A percentile compares a stretch with the other conserved stretches of the same genome.
phyloP scores from a whole-genome alignment of 2,797 vertebrate species.

The Mareca penelope region DNA sequence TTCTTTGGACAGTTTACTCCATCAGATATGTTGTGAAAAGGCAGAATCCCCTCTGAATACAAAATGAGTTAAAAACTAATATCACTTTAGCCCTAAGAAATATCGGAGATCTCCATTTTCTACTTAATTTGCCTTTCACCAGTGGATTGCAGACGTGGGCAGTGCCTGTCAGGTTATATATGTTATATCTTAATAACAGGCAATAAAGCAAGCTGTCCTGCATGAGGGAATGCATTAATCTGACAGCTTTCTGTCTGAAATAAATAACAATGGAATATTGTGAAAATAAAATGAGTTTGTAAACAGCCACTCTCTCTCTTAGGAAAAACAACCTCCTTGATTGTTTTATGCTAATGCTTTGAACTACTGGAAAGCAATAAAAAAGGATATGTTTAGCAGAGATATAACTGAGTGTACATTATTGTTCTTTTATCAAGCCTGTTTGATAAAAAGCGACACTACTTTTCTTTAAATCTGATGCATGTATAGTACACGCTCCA shows the following conservation, averaged over 20 bases:
- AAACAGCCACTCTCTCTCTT: slow-evolving; percentile 32
- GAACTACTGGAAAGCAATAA: slow-evolving; percentile 29
- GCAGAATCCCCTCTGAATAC: slow-evolving; percentile 16
- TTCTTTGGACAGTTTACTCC: neutral
- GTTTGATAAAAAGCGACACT: neutral
- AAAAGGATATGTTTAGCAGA: neutral
- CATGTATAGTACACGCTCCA: neutral
- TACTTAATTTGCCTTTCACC: slow-evolving; percentile 49
- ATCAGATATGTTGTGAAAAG: neutral
- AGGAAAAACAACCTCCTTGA: slow-evolving; percentile 16
- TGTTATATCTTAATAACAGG: slow-evolving; percentile 59
- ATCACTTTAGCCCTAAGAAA: slow-evolving; percentile 39
- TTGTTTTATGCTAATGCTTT: slow-evolving; percentile 30
- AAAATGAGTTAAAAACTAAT: slow-evolving; percentile 24
- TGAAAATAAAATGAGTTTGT: slow-evolving; percentile 39
- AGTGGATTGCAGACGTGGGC: slow-evolving; percentile 53
- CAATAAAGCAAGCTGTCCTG: slow-evolving; percentile 57
- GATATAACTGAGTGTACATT: neutral
- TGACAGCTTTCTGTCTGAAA: slow-evolving; percentile 49
- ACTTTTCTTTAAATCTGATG: neutral
- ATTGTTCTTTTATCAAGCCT: neutral
- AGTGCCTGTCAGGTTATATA: slow-evolving; percentile 48
- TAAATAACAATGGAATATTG: slow-evolving; percentile 46
- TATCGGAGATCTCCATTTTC: slow-evolving; percentile 55
- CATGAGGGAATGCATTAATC: slow-evolving; percentile 15